These are phyloP conservation scores for Sebastes trivittatus DNA, from an alignment of 2,797 vertebrate species.

Conservation along the genomic window DNA sequence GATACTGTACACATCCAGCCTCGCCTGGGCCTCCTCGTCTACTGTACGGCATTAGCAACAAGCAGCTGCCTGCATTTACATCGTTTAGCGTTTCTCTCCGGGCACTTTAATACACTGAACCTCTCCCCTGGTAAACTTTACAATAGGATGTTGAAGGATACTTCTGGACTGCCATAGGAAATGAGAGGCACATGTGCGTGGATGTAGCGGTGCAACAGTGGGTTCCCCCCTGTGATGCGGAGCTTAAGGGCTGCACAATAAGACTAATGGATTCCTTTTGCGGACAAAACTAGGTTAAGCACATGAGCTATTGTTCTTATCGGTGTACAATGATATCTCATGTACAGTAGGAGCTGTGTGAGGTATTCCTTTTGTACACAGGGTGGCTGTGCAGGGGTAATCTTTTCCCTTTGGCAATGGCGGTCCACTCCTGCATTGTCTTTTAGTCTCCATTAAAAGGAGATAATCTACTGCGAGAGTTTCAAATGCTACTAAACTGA, in stretches of 20 bases:
- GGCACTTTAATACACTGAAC: slow-evolving; percentile 87
- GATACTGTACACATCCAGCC: slow-evolving; percentile 74
- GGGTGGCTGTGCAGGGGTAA: slow-evolving; percentile 54
- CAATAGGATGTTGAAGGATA: slow-evolving; percentile 86
- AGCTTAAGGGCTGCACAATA: slow-evolving; percentile 72
- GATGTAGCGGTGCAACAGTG: slow-evolving; percentile 56
- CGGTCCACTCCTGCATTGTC: slow-evolving; percentile 59
- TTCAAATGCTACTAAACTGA: slow-evolving; percentile 92
- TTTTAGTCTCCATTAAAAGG: slow-evolving; percentile 83
- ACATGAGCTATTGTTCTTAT: slow-evolving; percentile 73
- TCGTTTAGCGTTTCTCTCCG: slow-evolving; percentile 85
- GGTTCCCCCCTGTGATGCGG: slow-evolving; percentile 61
- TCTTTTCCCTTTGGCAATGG: slow-evolving; percentile 64
- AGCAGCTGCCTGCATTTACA: slow-evolving; percentile 93
- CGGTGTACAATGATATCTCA: slow-evolving; percentile 48
- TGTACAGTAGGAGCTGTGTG: slow-evolving; percentile 33
- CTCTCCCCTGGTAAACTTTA: slow-evolving; percentile 89
- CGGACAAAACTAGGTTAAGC: slow-evolving; percentile 72
- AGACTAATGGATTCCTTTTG: slow-evolving; percentile 82
- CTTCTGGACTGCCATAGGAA: slow-evolving; percentile 76
- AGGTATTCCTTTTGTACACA: slow-evolving; percentile 41
- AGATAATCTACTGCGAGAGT: slow-evolving; percentile 82
- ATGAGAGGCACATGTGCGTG: slow-evolving; percentile 82
- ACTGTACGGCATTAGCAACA: slow-evolving; percentile 85
- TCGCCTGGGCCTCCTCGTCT: slow-evolving; percentile 69